These are phyloP conservation scores for Ptychoptera contaminata DNA, from an alignment of 2,888 invertebrate species.

Conservation along the genomic window DNA sequence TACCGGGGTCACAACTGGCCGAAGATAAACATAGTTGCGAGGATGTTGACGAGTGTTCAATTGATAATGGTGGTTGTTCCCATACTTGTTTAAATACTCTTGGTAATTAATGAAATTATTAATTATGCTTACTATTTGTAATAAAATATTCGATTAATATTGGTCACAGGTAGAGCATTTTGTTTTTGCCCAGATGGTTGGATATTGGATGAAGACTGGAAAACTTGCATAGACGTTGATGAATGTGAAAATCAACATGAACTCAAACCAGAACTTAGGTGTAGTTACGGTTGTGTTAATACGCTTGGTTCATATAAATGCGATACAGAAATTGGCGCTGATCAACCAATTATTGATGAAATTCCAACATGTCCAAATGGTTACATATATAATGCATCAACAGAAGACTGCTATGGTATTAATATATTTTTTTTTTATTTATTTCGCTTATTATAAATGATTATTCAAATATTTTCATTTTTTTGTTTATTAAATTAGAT, in stretches of 20 bases:
- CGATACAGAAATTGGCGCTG: constrained; percentile 31
- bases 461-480: too few species aligned
- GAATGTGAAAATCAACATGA: constrained; percentile 32
- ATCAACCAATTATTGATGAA: constrained; percentile 12
- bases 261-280: constrained; percentile 18
- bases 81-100: constrained; percentile 13
- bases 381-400: constrained; percentile 11
- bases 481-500: constrained; percentile 1
- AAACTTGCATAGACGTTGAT: constrained; percentile 29
- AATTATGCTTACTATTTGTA: too few species aligned
- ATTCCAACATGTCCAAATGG: constrained; percentile 11
- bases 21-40: constrained; percentile 36
- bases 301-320: constrained; percentile 35
- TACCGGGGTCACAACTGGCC: constrained; percentile 37
- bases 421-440: not conserved
- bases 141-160: too few species aligned
- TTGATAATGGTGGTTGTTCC: constrained; percentile 13
- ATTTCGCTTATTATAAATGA: not conserved
- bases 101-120: constrained; percentile 6
- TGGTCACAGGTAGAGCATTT: constrained; percentile 16
- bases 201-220: constrained; percentile 22
- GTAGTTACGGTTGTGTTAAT: constrained; percentile 33
- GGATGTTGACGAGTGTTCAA: constrained; percentile 12
- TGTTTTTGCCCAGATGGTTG: constrained; percentile 27
- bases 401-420: constrained; percentile 12